A percentile compares a stretch with the other conserved stretches of the same genome.
Evolutionary conservation across 2,113 vertebrate species (phyloP).

Genomic region (Tiliqua scincoides): DNA sequence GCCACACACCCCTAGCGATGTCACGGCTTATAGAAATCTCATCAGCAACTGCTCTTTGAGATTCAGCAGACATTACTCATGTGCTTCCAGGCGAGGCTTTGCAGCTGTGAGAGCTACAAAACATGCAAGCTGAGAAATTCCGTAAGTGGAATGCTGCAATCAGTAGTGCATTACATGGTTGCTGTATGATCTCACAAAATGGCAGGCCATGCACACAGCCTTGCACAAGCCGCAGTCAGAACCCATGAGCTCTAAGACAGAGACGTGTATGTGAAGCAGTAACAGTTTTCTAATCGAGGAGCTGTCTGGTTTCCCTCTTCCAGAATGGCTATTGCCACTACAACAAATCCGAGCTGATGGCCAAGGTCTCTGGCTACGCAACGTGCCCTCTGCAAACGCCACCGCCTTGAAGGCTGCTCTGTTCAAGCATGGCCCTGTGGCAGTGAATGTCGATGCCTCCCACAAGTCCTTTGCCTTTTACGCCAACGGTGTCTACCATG

Average conservation of each 20-base stretch:
- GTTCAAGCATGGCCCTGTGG: constrained; percentile 73
- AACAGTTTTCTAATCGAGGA: background rate
- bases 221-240: background rate
- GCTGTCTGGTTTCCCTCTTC: fast-evolving
- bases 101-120: background rate
- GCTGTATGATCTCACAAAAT: background rate
- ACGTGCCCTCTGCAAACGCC: constrained; percentile 66
- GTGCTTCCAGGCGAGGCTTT: background rate
- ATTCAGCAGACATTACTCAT: background rate
- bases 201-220: background rate
- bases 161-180: no score
- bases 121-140: background rate
- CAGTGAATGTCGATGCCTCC: constrained; percentile 72
- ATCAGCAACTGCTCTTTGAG: no score
- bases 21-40: no score
- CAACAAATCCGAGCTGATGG: constrained; percentile 68
- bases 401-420: constrained; percentile 71
- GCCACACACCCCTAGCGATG: no score
- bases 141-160: background rate
- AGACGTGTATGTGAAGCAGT: background rate
- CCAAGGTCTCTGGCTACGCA: constrained; percentile 73
- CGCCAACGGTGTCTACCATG: constrained; percentile 75
- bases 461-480: constrained; percentile 78
- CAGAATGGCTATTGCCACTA: constrained; percentile 79
- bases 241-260: background rate